Evolutionary conservation across 2,113 vertebrate genomes (phyloP).

Genomic region (Platysteira castanea): DNA sequence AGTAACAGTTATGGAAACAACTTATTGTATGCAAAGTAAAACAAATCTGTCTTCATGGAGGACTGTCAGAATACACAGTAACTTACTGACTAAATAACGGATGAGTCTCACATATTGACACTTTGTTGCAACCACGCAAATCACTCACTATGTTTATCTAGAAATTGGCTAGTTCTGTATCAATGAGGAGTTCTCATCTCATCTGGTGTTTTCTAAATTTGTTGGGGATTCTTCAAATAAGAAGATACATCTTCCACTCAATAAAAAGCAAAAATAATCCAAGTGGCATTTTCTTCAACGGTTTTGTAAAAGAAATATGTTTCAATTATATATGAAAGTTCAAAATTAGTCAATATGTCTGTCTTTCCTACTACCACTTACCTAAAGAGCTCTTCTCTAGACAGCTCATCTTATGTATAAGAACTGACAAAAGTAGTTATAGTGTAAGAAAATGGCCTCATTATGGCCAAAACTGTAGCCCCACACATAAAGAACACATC

Average conservation of each 20-base stretch:
- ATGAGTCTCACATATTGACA: slow-evolving; percentile 16
- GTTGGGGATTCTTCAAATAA: background rate
- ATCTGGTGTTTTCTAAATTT: slow-evolving; percentile 33
- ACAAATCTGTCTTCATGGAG: slow-evolving; percentile 25
- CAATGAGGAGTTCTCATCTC: slow-evolving; percentile 16
- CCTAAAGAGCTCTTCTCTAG: background rate
- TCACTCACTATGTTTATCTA: background rate
- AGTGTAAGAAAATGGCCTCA: background rate
- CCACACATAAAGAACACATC: background rate
- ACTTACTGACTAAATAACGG: background rate
- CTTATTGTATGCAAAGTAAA: slow-evolving; percentile 48
- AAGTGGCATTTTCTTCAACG: background rate
- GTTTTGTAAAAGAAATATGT: background rate
- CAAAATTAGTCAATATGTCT: background rate
- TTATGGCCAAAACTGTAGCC: background rate
- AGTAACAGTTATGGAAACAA: slow-evolving; percentile 20
- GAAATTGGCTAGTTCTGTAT: slow-evolving; percentile 14
- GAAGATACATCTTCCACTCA: background rate
- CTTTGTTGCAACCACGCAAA: slow-evolving; percentile 23
- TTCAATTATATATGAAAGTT: background rate
- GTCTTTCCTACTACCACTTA: background rate
- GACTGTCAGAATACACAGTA: slow-evolving; percentile 36
- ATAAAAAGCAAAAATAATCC: slow-evolving; percentile 18
- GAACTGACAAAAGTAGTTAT: background rate
- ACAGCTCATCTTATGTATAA: background rate